Conservation (phyloP, 2,113 vertebrate species). For the Nycticorax nycticorax region DNA sequence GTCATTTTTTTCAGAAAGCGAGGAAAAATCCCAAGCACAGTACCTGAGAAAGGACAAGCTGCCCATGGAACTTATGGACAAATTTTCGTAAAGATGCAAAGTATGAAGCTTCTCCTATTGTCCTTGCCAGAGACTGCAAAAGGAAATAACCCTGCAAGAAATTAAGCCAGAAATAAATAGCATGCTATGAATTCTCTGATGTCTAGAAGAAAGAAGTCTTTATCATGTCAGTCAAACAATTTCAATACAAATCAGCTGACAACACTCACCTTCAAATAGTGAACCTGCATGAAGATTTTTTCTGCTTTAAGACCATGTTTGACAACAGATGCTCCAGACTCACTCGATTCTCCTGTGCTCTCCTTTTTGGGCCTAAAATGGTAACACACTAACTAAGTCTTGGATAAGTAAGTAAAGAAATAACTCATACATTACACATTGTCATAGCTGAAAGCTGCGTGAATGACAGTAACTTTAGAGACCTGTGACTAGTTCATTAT, state of each 20-base stretch:
- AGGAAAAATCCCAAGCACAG: not conserved
- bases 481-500: not conserved
- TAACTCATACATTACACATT: not conserved
- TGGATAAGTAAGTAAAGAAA: not conserved
- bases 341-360: conserved; percentile 83
- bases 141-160: conserved; percentile 91
- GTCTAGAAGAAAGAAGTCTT: not conserved
- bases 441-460: not conserved
- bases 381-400: not conserved
- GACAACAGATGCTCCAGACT: conserved; percentile 87
- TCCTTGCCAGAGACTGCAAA: conserved; percentile 82
- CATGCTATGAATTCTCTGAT: not conserved
- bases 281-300: conserved; percentile 95
- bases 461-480: not conserved
- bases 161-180: not conserved
- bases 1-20: not conserved
- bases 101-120: conserved; percentile 82
- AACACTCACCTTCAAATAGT: conserved; percentile 91
- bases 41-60: conserved; percentile 95
- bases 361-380: conserved; percentile 88
- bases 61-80: conserved; percentile 87
- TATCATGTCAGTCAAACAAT: not conserved
- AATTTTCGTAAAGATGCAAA: conserved; percentile 86
- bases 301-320: conserved; percentile 93
- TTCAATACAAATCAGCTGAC: not conserved